Percentiles rank a stretch among this genome's conserved stretches.
Evolutionary conservation across 2,113 vertebrate genomes (phyloP).

Genomic region (Phainopepla nitens): DNA sequence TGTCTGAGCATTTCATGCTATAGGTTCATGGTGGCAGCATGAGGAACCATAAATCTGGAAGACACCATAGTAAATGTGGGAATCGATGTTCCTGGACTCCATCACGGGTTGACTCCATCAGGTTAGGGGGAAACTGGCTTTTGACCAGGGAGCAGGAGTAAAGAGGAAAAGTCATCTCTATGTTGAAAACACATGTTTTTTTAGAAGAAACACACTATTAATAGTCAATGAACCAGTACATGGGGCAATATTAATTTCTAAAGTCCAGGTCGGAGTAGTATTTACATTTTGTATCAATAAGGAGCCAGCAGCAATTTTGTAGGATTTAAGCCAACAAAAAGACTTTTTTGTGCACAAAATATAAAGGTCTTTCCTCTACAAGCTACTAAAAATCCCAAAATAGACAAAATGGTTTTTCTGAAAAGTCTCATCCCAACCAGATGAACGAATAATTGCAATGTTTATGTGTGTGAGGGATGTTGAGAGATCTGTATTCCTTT

Average conservation of each 20-base stretch:
- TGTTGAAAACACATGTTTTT: background rate
- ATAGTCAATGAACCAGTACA: background rate
- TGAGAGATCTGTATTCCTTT: slow-evolving; percentile 31
- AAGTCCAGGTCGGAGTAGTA: slow-evolving; percentile 17
- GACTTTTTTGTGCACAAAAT: background rate
- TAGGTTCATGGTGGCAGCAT: background rate
- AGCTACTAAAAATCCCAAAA: slow-evolving; percentile 10
- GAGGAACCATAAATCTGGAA: background rate
- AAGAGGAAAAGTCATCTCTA: background rate
- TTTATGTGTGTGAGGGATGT: slow-evolving; percentile 2
- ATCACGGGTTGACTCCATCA: background rate
- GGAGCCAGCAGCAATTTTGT: slow-evolving; percentile 14
- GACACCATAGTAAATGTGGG: background rate
- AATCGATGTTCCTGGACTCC: background rate
- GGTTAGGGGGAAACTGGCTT: background rate
- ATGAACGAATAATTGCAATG: slow-evolving; percentile 38
- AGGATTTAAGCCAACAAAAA: slow-evolving; percentile 40
- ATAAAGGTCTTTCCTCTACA: background rate
- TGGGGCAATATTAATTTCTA: background rate
- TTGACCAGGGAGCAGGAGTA: background rate
- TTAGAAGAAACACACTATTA: background rate
- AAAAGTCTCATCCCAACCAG: background rate
- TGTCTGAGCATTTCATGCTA: slow-evolving; percentile 13
- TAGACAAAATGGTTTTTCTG: background rate
- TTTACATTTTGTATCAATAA: background rate